Evolutionary conservation across 2,888 invertebrate species (phyloP).

Genomic region (Lycocerus yunnanus): DNA sequence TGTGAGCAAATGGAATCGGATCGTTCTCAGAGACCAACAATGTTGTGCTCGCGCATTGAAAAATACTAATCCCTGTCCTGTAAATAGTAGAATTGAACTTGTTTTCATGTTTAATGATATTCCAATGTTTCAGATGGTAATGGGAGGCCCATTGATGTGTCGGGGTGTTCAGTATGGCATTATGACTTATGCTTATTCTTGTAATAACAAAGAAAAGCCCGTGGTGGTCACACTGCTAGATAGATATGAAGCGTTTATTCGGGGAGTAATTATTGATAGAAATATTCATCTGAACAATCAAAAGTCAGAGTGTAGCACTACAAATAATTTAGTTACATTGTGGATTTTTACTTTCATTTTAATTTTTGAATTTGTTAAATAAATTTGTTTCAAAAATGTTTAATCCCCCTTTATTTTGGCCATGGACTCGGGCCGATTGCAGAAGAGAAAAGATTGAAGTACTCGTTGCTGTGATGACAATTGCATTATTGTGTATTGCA

Average conservation of each 20-base stretch:
- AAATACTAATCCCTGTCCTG: neutral
- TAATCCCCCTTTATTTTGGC: no score
- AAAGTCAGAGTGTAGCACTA: neutral
- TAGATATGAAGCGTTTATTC: neutral
- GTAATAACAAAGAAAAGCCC: neutral
- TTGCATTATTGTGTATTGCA: no score
- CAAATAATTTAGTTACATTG: neutral
- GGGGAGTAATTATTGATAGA: neutral
- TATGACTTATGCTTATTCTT: neutral
- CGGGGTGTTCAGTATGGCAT: neutral
- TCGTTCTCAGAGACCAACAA: neutral
- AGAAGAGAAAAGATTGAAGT: no score
- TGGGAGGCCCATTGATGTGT: neutral
- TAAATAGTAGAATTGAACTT: neutral
- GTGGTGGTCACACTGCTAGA: neutral
- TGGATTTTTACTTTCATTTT: neutral
- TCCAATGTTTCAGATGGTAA: neutral
- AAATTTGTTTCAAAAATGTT: neutral
- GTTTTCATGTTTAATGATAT: neutral
- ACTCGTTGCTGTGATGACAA: no score
- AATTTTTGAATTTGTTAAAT: neutral
- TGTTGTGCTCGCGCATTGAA: neutral
- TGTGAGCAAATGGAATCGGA: neutral
- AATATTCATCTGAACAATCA: rapidly evolving
- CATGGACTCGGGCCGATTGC: no score